Evolutionary conservation across 64 coral and sea anemone genomes (phyloP).

Genomic region (Stylophora pistillata): DNA sequence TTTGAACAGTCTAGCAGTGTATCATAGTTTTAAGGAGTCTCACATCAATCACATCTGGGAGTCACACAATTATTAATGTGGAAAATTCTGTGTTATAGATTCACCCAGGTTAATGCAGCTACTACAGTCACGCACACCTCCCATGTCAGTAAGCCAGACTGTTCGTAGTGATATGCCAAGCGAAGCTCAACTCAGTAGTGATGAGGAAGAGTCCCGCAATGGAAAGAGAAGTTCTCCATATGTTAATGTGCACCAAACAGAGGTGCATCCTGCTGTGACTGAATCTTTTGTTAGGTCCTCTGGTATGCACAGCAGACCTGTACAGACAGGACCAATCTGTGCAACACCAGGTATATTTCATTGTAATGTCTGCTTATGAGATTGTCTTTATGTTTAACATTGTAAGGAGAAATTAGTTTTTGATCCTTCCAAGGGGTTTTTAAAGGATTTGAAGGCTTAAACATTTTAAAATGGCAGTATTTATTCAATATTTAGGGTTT

Average conservation of each 20-base stretch:
- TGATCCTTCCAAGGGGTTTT: too few species aligned
- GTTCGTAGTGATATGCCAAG: conserved; percentile 13
- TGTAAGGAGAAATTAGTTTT: too few species aligned
- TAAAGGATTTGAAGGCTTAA: neutral
- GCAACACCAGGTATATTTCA: conserved; percentile 15
- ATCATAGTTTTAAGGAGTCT: too few species aligned
- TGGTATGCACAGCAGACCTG: conserved; percentile 28
- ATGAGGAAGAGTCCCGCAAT: conserved; percentile 12
- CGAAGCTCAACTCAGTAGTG: conserved; percentile 17
- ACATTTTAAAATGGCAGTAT: neutral
- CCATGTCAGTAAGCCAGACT: neutral
- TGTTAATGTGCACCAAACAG: neutral
- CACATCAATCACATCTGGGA: too few species aligned
- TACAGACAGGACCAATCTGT: conserved; percentile 35
- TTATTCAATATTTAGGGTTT: conserved; percentile 35
- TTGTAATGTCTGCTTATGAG: too few species aligned
- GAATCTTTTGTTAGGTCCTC: neutral
- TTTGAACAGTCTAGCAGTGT: too few species aligned
- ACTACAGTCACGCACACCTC: conserved; percentile 8
- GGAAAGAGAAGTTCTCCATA: conserved; percentile 25
- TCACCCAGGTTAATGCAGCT: conserved; percentile 32
- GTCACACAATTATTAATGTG: too few species aligned
- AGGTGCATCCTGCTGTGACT: neutral
- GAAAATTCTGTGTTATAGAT: neutral
- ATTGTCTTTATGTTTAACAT: neutral